These are phyloP conservation scores for Microtus californicus DNA, from an alignment of 2,797 vertebrate species.

Conservation along the genomic window DNA sequence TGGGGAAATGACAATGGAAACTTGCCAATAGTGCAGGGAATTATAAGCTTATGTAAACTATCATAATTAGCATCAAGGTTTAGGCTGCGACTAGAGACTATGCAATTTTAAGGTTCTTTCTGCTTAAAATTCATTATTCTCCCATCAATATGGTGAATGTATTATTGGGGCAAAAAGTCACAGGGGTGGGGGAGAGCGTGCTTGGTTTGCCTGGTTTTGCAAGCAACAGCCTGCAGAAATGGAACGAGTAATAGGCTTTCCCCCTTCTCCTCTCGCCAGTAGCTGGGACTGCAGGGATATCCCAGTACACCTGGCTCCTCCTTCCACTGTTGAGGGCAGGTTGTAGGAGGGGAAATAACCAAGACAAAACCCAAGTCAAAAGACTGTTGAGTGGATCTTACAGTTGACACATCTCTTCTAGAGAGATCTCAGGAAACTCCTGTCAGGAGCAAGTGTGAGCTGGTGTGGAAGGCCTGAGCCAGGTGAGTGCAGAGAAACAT, in stretches of 20 bases:
- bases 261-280: background rate
- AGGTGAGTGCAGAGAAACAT: constrained; percentile 67
- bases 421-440: constrained; percentile 19
- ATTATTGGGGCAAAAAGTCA: background rate
- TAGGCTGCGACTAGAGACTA: background rate
- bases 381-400: constrained; percentile 47
- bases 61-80: background rate
- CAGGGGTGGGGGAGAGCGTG: background rate
- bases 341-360: background rate
- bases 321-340: constrained; percentile 39
- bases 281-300: background rate
- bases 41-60: constrained; percentile 46
- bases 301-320: background rate
- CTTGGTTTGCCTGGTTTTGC: background rate
- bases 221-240: background rate
- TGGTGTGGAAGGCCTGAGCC: constrained; percentile 70
- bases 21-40: constrained; percentile 65
- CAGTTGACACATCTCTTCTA: constrained; percentile 53
- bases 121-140: constrained; percentile 9
- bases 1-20: constrained; percentile 55
- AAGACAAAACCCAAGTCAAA: constrained; percentile 34
- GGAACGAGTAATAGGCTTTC: background rate
- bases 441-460: constrained; percentile 51
- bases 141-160: background rate
- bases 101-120: constrained; percentile 33